phyloP scores from a whole-genome alignment of 2,797 vertebrate genomes.

The Cuniculus paca region DNA sequence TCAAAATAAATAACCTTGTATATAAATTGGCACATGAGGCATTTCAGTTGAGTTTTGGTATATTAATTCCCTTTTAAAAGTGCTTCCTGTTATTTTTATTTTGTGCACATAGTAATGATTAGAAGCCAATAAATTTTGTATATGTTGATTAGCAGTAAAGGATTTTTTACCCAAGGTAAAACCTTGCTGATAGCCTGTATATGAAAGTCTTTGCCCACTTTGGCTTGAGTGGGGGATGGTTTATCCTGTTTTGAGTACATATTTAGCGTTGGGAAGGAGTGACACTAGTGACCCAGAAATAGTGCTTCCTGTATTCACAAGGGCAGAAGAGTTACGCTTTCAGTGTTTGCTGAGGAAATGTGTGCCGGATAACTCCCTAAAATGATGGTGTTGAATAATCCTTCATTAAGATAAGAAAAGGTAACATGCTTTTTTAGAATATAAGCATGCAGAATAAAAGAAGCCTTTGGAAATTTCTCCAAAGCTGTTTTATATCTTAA shows the following conservation, averaged over 20 bases:
- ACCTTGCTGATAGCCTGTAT: not conserved
- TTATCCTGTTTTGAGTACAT: not conserved
- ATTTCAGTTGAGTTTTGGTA: conserved; percentile 44
- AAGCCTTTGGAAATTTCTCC: not conserved
- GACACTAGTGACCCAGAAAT: not conserved
- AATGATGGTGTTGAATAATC: not conserved
- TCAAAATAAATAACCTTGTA: not conserved
- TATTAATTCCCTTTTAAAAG: conserved; percentile 12
- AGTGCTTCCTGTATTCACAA: not conserved
- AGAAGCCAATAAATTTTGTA: not conserved
- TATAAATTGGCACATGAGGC: not conserved
- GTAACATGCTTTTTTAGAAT: not conserved
- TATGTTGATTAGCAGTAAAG: not conserved
- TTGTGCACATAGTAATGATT: not conserved
- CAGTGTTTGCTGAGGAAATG: not conserved
- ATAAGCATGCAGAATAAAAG: conserved; percentile 39
- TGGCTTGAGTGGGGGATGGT: not conserved
- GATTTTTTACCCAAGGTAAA: conserved; percentile 25
- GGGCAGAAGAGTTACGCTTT: not conserved
- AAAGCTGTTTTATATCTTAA: conserved; percentile 1
- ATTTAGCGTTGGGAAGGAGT: not conserved
- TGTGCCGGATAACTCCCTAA: not conserved
- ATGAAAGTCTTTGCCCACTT: not conserved
- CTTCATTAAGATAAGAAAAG: conserved; percentile 45
- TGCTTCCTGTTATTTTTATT: not conserved